Evolutionary conservation across 2,888 invertebrate species (phyloP).

Genomic region (Cerastoderma edule): DNA sequence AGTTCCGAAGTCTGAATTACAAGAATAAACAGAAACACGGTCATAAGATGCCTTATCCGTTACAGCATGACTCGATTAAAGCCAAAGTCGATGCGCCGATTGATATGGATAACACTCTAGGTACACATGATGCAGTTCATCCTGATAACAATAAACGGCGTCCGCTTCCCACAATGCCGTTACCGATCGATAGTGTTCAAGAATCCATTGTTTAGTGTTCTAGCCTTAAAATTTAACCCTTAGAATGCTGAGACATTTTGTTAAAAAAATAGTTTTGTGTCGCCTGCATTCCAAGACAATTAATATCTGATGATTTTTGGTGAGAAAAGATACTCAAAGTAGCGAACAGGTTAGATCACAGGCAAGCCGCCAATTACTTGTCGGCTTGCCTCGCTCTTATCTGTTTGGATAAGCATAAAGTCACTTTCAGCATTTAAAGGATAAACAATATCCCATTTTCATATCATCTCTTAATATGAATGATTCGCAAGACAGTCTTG

Average conservation of each 20-base stretch:
- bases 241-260: too few relatives aligned
- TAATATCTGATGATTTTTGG: background rate
- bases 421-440: background rate
- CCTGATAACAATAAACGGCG: conserved; percentile 21
- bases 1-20: conserved; percentile 60
- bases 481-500: too few relatives aligned
- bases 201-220: conserved; percentile 57
- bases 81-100: background rate
- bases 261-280: too few relatives aligned
- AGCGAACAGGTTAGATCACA: too few relatives aligned
- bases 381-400: too few relatives aligned
- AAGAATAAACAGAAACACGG: conserved; percentile 52
- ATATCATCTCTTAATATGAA: background rate
- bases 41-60: conserved; percentile 53
- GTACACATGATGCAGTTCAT: background rate
- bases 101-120: background rate
- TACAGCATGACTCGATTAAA: conserved; percentile 31
- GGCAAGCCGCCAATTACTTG: too few relatives aligned
- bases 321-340: too few relatives aligned
- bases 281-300: too few relatives aligned
- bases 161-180: conserved; percentile 41
- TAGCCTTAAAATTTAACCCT: background rate
- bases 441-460: background rate
- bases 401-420: too few relatives aligned
- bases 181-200: conserved; percentile 57